Base-by-base conservation (phyloP, 1,140 invertebrate species). In the Papilio aristodemus region DNA sequence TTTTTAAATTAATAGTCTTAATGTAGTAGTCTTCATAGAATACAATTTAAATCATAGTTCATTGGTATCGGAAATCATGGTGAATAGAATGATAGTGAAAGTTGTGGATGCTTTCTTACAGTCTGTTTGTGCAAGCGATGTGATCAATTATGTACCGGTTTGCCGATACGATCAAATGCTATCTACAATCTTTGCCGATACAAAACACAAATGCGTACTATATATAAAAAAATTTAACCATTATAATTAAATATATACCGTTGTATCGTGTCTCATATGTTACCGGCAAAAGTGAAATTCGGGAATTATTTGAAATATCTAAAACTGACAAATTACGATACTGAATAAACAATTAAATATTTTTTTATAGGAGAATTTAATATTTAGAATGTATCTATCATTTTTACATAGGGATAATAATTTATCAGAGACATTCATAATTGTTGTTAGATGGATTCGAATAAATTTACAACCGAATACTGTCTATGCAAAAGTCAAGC, bases 121-220 rank as follows among this genome's bases (percentile, higher is more conserved):
- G 62, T 43, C 25, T 64, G 60, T 63, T 63, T 14, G 39, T 46
- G 4, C 22, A 17, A 9, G 36, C 38, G 3, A 64, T 32, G 54
- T 32, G 25, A 43, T 64, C 62, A 64, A 64, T 64, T 64, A 64
- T 46, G 13, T 43, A 64, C 62, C 62, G 62, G 62, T 64, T 64
- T 64, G 39, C 19, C n/a, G 25, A 46, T 64, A 41, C 17, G 17
- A 64, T 64, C 62, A 54, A 54, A 25, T 54, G 10, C 46, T 50
- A 50, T 50, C 46, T 46, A 25, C 46, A 50, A 22, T 10, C 17
- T 50, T 50, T 17, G 46, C 17, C 46, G 46, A 22, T 50, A 19
- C 22, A 19, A 46, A 50, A 2, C n/a, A 8, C 9, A 10, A 19
- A 32, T 32, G 46, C 8, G 19, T 50, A 22, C 8, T 50, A 10